phyloP scores from a whole-genome alignment of 2,113 vertebrate species.

The Ciconia boyciana region DNA sequence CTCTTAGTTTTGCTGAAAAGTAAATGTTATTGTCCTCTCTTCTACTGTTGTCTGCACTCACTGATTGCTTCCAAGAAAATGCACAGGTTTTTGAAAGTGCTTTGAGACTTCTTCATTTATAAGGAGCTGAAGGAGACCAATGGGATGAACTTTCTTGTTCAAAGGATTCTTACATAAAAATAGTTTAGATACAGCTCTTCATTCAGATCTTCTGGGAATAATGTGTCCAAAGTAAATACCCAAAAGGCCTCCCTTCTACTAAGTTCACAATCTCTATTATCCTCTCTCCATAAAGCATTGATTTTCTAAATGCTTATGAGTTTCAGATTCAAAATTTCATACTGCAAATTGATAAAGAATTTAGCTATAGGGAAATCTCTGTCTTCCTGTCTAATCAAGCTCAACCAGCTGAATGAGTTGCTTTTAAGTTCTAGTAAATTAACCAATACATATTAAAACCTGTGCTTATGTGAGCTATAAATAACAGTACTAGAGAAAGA shows the following conservation, averaged over 20 bases:
- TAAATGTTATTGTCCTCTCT: neutral
- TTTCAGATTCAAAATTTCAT: constrained; percentile 61
- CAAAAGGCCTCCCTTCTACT: constrained; percentile 26
- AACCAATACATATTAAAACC: neutral
- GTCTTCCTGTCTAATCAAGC: constrained; percentile 29
- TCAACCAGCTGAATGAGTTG: neutral
- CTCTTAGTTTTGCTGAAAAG: neutral
- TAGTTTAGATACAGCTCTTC: constrained; percentile 25
- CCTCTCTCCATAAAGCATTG: constrained; percentile 35
- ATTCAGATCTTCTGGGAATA: constrained; percentile 31
- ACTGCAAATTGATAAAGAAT: constrained; percentile 52
- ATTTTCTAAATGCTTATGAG: constrained; percentile 55
- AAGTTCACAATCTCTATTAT: constrained; percentile 54
- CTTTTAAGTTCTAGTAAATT: constrained; percentile 51
- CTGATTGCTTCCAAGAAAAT: constrained; percentile 1
- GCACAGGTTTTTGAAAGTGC: neutral
- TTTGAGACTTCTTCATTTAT: constrained; percentile 26
- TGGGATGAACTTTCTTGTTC: constrained; percentile 14
- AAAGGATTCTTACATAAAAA: constrained; percentile 43
- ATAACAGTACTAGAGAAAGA: constrained; percentile 30
- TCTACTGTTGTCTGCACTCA: neutral
- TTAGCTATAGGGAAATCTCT: constrained; percentile 50
- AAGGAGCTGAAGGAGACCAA: constrained; percentile 24
- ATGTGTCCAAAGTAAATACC: constrained; percentile 47
- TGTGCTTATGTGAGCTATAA: constrained; percentile 15